Percentiles rank a stretch among this genome's conserved stretches.
These are phyloP conservation scores for Steatornis caripensis DNA, from an alignment of 2,113 vertebrate species.

Conservation along the genomic window DNA sequence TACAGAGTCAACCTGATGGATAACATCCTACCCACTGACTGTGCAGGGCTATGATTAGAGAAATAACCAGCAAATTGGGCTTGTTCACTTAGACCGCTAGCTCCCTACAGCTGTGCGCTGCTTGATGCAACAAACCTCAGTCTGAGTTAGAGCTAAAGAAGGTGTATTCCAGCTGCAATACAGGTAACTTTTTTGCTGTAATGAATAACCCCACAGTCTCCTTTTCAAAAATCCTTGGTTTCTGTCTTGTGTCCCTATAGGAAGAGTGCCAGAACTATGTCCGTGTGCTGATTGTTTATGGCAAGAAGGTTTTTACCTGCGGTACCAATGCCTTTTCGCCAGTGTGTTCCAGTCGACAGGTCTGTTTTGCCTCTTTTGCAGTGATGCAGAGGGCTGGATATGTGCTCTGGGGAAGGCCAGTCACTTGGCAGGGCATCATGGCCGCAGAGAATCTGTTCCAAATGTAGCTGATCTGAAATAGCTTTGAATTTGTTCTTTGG, in stretches of 20 bases:
- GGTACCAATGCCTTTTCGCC: slow-evolving; percentile 97
- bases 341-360: slow-evolving; percentile 91
- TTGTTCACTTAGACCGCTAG: not conserved
- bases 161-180: not conserved
- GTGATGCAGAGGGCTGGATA: not conserved
- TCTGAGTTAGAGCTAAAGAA: not conserved
- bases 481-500: not conserved
- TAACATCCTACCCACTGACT: not conserved
- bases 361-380: slow-evolving; percentile 48
- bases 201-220: not conserved
- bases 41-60: not conserved
- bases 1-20: not conserved
- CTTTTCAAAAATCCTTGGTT: not conserved
- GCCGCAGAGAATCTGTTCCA: not conserved
- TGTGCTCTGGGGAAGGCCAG: not conserved
- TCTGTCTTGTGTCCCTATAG: slow-evolving; percentile 63
- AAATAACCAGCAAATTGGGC: not conserved
- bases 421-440: not conserved
- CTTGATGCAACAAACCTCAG: not conserved
- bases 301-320: slow-evolving; percentile 93
- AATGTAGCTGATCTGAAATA: not conserved
- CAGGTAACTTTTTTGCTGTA: not conserved
- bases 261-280: slow-evolving; percentile 98
- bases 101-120: not conserved
- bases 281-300: slow-evolving; percentile 89